Evolutionary conservation across 2,797 vertebrate species (phyloP), one percentile per base, ranked within the genome.

Genomic region (Erethizon dorsatum): DNA sequence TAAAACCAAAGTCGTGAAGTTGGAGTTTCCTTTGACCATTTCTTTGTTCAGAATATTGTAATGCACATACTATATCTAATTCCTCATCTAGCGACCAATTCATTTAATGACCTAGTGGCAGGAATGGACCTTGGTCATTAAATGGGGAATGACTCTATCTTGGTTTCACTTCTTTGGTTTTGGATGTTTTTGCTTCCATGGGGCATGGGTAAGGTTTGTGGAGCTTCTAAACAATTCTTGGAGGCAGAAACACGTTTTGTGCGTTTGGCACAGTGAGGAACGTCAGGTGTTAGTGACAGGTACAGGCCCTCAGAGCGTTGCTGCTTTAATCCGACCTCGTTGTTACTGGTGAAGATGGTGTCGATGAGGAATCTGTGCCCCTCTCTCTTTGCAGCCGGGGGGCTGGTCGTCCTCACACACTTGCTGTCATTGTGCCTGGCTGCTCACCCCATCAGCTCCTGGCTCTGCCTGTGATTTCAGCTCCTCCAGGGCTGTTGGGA

Each of bases 271-370:
- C n/a, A 26, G 24, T 4, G 1, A 26, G 83, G 13, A 20, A 26
- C 2, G 1, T 11, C n/a, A 31, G 67, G 67, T 52, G 24, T 50
- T 4, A 50, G 67, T 11, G 41, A 18, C 47, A 37, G 20, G 18
- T 26, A 28, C 7, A 0, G 33, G 10, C 28, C 20, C 45, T 61
- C 45, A 26, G 13, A 28, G n/a, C 0, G 2, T 28, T 17, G 31
- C 41, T 61, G 6, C 26, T 10, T 0, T 54, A 24, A 24, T 12
- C 5, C 31, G 50, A 5, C 3, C 57, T 84, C 26, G 0, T 56
- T 11, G 22, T n/a, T 10, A 4, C 5, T 1, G 5, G 20, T 6
- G 69, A 20, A 65, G 47, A 50, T 14, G 1, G 37, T 17, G 13
- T 50, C 12, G 18, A 8, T 61, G 6, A 50, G 73, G 41, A 6